Conservation (phyloP, 2,113 vertebrate genomes). For the Clarias gariepinus region DNA sequence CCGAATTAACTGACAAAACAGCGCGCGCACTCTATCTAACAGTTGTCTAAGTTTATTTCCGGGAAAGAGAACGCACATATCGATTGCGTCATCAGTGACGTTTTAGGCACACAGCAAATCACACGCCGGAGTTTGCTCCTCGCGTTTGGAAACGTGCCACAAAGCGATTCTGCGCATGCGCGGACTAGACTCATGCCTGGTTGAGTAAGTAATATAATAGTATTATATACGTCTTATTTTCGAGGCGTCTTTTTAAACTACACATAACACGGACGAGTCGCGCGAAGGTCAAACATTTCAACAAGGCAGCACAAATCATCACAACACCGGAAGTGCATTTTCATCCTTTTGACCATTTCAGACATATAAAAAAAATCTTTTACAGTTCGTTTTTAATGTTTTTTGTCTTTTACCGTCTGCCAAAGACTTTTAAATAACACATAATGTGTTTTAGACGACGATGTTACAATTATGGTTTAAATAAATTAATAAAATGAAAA, state of each 20-base stretch:
- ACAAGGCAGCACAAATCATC: neutral
- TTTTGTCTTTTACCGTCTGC: neutral
- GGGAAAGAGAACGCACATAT: slow-evolving; percentile 59
- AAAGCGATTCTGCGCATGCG: no score
- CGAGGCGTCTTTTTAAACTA: no score
- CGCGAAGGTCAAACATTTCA: no score
- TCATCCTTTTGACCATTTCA: neutral
- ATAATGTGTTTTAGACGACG: neutral
- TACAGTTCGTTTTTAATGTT: neutral
- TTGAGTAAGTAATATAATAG: no score
- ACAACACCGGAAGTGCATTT: neutral
- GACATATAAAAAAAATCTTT: neutral
- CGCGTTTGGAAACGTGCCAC: no score
- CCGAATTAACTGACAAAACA: neutral
- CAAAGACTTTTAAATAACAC: neutral
- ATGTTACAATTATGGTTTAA: neutral
- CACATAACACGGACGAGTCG: no score
- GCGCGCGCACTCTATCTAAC: neutral
- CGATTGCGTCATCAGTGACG: slow-evolving; percentile 53
- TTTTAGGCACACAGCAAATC: slow-evolving; percentile 8
- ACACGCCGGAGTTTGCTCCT: neutral
- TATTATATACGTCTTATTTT: no score
- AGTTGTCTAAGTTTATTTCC: neutral
- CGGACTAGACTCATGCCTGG: no score
- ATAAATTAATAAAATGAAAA: neutral